phyloP scores from a whole-genome alignment of 2,113 vertebrate species.

The Pholis gunnellus region DNA sequence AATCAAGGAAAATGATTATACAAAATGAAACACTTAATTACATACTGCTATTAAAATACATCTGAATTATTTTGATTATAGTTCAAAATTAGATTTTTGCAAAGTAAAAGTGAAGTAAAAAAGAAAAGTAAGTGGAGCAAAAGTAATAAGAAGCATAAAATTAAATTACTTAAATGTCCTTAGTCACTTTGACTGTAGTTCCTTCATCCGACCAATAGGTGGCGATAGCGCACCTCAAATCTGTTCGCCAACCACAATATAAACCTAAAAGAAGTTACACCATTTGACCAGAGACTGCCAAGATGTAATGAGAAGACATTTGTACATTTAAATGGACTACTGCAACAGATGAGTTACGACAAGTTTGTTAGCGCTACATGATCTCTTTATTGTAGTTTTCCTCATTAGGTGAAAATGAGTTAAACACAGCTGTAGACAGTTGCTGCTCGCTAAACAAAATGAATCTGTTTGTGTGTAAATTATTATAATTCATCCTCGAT shows the following conservation, averaged over 20 bases:
- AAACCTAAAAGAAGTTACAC: conserved; percentile 10
- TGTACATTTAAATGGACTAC: not conserved
- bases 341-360: not conserved
- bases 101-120: too few relatives aligned
- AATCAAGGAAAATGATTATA: too few relatives aligned
- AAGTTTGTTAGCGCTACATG: not conserved
- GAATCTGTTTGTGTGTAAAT: not conserved
- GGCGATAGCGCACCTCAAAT: not conserved
- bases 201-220: not conserved
- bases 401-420: not conserved
- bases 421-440: not conserved
- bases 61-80: too few relatives aligned
- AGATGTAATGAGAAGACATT: not conserved
- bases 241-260: not conserved
- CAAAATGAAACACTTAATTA: not conserved
- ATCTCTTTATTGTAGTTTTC: not conserved
- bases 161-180: not conserved
- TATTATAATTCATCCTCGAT: not conserved
- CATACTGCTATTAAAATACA: not conserved
- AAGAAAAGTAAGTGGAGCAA: not conserved
- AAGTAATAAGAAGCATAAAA: not conserved
- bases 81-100: not conserved
- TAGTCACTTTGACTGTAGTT: not conserved
- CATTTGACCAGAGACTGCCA: not conserved
- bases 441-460: not conserved